These are phyloP conservation scores for Drosophila biarmipes DNA, from an alignment of 1,140 invertebrate species.

Conservation along the genomic window DNA sequence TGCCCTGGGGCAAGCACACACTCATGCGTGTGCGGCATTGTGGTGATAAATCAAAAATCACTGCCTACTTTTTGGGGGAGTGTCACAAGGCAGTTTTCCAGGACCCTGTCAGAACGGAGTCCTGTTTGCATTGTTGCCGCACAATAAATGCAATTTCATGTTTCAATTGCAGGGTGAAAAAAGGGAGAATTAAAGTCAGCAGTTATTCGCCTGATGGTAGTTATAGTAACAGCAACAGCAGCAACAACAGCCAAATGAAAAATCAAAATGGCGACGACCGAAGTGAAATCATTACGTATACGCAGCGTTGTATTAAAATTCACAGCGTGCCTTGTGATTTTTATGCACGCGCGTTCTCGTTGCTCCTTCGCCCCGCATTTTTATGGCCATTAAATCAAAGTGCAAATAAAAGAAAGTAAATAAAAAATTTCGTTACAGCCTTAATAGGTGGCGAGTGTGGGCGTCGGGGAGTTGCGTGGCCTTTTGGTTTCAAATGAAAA, in stretches of 20 bases:
- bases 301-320: slow-evolving; percentile 74
- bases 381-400: slow-evolving; percentile 81
- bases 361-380: slow-evolving; percentile 34
- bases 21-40: slow-evolving; percentile 1
- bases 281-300: slow-evolving; percentile 70
- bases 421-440: slow-evolving; percentile 72
- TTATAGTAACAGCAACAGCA: slow-evolving; percentile 7
- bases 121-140: slow-evolving; percentile 54
- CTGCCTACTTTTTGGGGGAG: slow-evolving; percentile 70
- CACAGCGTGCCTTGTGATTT: slow-evolving; percentile 67
- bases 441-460: slow-evolving; percentile 32
- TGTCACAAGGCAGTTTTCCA: slow-evolving; percentile 42
- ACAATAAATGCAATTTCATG: slow-evolving; percentile 62
- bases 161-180: slow-evolving; percentile 65
- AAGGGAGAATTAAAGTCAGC: slow-evolving; percentile 46
- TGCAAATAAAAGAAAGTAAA: slow-evolving; percentile 78
- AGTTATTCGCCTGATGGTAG: slow-evolving; percentile 9
- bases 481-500: slow-evolving; percentile 66
- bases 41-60: slow-evolving; percentile 72
- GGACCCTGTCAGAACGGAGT: slow-evolving; percentile 11
- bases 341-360: slow-evolving; percentile 51
- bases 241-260: slow-evolving; percentile 29
- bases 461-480: slow-evolving; percentile 23
- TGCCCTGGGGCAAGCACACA: slow-evolving; percentile 1
- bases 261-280: slow-evolving; percentile 54